A percentile compares a stretch with the other conserved stretches of the same genome.
phyloP scores from a whole-genome alignment of 2,797 vertebrate genomes.

The Galago senegalensis region DNA sequence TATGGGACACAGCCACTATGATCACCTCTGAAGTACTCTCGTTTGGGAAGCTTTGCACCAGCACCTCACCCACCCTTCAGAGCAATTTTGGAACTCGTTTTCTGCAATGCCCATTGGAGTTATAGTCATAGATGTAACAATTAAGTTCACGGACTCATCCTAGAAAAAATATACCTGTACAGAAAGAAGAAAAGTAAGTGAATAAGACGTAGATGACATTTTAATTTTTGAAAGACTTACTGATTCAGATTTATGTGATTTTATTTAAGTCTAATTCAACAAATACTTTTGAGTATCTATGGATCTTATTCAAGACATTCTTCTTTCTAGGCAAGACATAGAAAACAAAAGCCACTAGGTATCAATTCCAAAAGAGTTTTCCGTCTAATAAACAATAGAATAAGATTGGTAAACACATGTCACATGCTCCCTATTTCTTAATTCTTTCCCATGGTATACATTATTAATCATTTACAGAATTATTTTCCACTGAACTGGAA shows the following conservation, averaged over 20 bases:
- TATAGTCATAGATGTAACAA: too few species aligned
- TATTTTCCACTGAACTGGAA: neutral
- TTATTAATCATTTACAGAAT: neutral
- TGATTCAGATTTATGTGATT: slow-evolving; percentile 1
- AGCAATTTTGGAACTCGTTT: too few species aligned
- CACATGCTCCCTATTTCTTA: neutral
- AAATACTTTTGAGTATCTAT: neutral
- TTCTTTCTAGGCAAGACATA: neutral
- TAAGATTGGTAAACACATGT: neutral
- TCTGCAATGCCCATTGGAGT: too few species aligned
- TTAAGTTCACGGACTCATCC: too few species aligned
- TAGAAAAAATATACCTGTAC: neutral
- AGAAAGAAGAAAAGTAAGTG: neutral
- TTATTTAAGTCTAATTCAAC: neutral
- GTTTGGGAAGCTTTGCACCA: too few species aligned
- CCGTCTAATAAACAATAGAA: neutral
- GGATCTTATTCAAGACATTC: neutral
- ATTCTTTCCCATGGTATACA: slow-evolving; percentile 23
- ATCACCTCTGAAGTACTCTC: too few species aligned
- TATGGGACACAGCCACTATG: too few species aligned
- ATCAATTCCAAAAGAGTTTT: neutral
- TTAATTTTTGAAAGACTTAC: slow-evolving; percentile 8
- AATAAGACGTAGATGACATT: neutral
- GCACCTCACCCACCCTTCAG: too few species aligned
- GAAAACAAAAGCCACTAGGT: neutral